Percentiles rank a stretch among this genome's conserved stretches.
phyloP scores from a whole-genome alignment of 2,888 invertebrate species.

The Polietes domitor region DNA sequence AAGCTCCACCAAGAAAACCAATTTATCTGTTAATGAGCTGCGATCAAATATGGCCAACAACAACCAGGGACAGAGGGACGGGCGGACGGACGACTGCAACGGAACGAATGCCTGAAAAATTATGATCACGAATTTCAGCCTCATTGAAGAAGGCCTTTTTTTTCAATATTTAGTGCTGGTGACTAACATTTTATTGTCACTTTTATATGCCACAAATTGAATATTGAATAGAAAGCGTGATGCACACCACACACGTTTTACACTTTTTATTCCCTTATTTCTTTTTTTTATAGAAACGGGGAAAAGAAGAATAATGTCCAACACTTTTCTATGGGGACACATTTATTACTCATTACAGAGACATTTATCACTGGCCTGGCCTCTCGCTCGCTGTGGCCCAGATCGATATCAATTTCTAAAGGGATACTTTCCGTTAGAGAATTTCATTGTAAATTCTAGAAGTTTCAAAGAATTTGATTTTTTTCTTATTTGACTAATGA shows the following conservation, averaged over 20 bases:
- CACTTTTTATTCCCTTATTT: neutral
- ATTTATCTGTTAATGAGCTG: slow-evolving; percentile 66
- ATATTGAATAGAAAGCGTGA: slow-evolving; percentile 22
- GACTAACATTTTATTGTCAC: slow-evolving; percentile 17
- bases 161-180: neutral
- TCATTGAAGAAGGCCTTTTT: neutral
- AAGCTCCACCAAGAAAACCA: slow-evolving; percentile 36
- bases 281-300: neutral
- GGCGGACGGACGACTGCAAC: neutral
- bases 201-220: slow-evolving; percentile 9
- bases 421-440: neutral
- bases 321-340: neutral
- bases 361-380: neutral
- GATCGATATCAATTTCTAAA: neutral
- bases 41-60: slow-evolving; percentile 57
- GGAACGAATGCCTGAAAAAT: slow-evolving; percentile 9
- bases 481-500: too few species aligned
- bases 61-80: slow-evolving; percentile 27
- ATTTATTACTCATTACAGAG: neutral
- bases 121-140: slow-evolving; percentile 13
- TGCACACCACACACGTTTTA: neutral
- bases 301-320: neutral
- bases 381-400: too few species aligned
- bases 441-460: too few species aligned
- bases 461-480: too few species aligned